These are phyloP conservation scores for Vespertilio murinus DNA, from an alignment of 2,797 vertebrate species.

Conservation along the genomic window DNA sequence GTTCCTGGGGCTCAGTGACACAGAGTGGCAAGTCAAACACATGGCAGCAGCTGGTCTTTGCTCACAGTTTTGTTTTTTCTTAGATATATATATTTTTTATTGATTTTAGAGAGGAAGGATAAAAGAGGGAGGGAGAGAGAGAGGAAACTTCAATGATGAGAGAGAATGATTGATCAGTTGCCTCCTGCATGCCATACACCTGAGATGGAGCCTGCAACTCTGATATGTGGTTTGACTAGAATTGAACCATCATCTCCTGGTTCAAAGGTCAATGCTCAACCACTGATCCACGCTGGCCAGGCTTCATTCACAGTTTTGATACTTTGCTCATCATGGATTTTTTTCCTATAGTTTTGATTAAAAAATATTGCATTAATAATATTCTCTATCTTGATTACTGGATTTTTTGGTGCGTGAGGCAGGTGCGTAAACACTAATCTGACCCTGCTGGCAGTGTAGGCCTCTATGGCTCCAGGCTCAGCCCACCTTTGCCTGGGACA, in stretches of 20 bases:
- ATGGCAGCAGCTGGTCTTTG: neutral
- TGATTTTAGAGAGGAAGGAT: too few relatives aligned
- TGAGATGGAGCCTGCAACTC: too few relatives aligned
- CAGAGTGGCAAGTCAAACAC: neutral
- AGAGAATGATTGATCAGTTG: too few relatives aligned
- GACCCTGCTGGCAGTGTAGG: rapidly evolving
- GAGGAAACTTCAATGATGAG: too few relatives aligned
- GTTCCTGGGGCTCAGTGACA: neutral
- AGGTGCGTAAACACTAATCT: rapidly evolving
- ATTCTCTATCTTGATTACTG: neutral
- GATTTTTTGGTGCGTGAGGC: neutral
- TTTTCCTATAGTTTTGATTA: neutral
- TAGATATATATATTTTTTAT: too few relatives aligned
- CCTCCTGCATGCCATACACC: too few relatives aligned
- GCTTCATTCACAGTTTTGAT: neutral
- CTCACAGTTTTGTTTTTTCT: neutral
- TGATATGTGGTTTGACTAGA: too few relatives aligned
- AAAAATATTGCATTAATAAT: neutral
- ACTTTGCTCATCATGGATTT: neutral
- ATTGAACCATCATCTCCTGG: too few relatives aligned
- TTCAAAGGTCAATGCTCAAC: too few relatives aligned
- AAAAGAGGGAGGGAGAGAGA: too few relatives aligned
- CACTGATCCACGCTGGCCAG: too few relatives aligned
- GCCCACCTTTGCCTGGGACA: neutral
- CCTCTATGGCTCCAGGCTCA: neutral